Evolutionary conservation across 2,888 invertebrate genomes (phyloP).

Genomic region (Tipula lateralis): DNA sequence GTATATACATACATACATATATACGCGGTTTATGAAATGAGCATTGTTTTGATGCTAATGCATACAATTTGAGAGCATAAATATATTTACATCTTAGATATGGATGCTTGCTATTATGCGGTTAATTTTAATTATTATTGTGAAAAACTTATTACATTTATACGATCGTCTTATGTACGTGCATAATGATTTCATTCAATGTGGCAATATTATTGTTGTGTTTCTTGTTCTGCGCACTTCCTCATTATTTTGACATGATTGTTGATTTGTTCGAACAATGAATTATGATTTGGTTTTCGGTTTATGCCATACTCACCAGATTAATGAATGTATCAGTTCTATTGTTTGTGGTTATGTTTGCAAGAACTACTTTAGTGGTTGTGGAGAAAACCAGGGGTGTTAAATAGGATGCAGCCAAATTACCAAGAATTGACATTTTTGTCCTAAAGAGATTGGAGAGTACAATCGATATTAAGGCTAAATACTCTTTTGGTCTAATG

Average conservation of each 20-base stretch:
- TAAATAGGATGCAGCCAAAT: too few relatives aligned
- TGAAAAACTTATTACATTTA: background rate
- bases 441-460: too few relatives aligned
- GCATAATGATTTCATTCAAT: background rate
- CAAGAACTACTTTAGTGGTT: too few relatives aligned
- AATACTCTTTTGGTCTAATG: too few relatives aligned
- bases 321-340: too few relatives aligned
- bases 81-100: background rate
- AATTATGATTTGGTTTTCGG: too few relatives aligned
- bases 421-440: too few relatives aligned
- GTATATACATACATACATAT: background rate
- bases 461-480: too few relatives aligned
- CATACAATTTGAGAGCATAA: background rate
- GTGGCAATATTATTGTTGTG: background rate
- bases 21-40: background rate
- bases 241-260: background rate
- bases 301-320: too few relatives aligned
- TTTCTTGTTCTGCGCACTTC: too few relatives aligned
- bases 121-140: background rate
- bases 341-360: too few relatives aligned
- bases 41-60: constrained; percentile 1
- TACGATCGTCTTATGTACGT: background rate
- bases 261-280: background rate
- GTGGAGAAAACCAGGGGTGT: too few relatives aligned
- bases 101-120: background rate